A percentile compares a stretch with the other conserved stretches of the same genome.
Conservation (phyloP, 2,113 vertebrate species). For the Pogona vitticeps region DNA sequence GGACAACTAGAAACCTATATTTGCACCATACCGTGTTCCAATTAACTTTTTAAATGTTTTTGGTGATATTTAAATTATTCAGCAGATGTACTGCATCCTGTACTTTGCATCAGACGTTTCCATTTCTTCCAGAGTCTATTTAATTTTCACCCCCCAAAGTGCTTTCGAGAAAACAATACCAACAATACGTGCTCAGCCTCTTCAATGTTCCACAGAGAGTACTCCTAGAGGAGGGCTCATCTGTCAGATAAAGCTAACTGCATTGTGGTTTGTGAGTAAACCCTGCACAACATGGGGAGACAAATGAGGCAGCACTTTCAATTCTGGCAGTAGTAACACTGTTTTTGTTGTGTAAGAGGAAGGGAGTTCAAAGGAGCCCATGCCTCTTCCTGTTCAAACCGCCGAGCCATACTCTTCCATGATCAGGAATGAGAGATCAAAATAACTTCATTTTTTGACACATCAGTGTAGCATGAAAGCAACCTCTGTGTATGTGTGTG, state of each 20-base stretch:
- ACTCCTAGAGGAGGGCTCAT: neutral
- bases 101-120: neutral
- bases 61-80: neutral
- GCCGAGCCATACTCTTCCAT: conserved; percentile 45
- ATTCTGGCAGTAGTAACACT: neutral
- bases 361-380: conserved; percentile 54
- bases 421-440: conserved; percentile 49
- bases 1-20: neutral
- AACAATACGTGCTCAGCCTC: neutral
- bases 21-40: neutral
- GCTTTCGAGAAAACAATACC: neutral
- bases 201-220: neutral
- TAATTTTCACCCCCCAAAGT: neutral
- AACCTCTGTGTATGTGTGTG: neutral
- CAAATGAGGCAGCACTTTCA: conserved; percentile 14
- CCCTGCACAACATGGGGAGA: conserved; percentile 20
- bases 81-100: conserved; percentile 3
- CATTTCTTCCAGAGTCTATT: neutral
- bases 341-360: conserved; percentile 48
- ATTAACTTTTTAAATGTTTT: conserved; percentile 18
- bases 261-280: conserved; percentile 21
- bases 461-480: conserved; percentile 39
- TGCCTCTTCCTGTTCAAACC: conserved; percentile 50
- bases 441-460: conserved; percentile 48
- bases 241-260: neutral